A percentile compares a stretch with the other conserved stretches of the same genome.
Evolutionary conservation across 2,888 invertebrate species (phyloP).

Genomic region (Nycteola revayana): DNA sequence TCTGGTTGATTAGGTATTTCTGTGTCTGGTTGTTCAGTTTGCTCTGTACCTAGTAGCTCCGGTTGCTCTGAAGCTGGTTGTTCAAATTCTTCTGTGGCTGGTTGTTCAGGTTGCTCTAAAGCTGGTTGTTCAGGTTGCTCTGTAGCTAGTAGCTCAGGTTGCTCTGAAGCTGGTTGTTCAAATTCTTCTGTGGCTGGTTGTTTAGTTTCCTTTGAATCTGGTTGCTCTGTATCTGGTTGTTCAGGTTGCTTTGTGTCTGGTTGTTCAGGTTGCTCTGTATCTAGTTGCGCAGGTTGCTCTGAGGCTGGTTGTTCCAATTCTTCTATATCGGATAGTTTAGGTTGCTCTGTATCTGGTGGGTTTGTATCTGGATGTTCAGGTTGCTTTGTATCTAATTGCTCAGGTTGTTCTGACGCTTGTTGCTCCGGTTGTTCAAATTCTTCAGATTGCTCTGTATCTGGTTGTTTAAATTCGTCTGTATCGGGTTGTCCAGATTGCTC

Average conservation of each 20-base stretch:
- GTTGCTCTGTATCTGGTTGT: not conserved
- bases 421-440: too few relatives aligned
- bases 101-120: too few relatives aligned
- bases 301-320: constrained; percentile 3
- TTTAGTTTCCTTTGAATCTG: not conserved
- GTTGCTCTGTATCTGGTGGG: too few relatives aligned
- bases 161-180: not conserved
- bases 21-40: constrained; percentile 2
- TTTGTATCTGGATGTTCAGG: too few relatives aligned
- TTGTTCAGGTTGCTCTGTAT: constrained; percentile 2
- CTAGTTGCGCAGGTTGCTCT: not conserved
- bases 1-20: too few relatives aligned
- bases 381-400: too few relatives aligned
- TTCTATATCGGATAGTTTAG: too few relatives aligned
- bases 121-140: too few relatives aligned
- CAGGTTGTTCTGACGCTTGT: too few relatives aligned
- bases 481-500: constrained; percentile 1
- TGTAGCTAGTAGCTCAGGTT: too few relatives aligned
- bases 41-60: not conserved
- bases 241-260: not conserved
- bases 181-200: constrained; percentile 4
- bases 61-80: constrained; percentile 1
- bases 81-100: not conserved
- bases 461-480: too few relatives aligned
- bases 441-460: too few relatives aligned